Conservation (phyloP, 1,140 invertebrate genomes). For the Danaus plexippus region DNA sequence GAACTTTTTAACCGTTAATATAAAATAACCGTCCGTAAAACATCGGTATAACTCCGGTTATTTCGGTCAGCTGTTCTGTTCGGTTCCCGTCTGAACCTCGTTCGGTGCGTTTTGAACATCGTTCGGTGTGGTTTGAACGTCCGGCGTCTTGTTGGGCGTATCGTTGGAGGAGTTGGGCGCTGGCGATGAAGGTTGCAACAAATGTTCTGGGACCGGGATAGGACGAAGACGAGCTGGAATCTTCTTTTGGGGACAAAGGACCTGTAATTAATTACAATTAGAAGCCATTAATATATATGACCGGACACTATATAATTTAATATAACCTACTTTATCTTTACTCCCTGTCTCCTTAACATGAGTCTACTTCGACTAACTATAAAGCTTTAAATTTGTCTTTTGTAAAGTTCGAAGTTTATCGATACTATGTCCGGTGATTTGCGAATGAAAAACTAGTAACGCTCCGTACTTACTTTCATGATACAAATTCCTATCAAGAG, state of each 20-base stretch:
- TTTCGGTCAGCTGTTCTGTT: conserved; percentile 20
- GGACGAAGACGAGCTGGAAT: conserved; percentile 80
- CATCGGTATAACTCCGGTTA: not conserved
- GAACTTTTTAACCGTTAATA: too few relatives aligned
- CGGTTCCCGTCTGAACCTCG: not conserved
- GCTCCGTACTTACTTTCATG: too few relatives aligned
- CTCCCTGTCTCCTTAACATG: not conserved
- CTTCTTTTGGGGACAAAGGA: conserved; percentile 77
- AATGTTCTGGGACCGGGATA: conserved; percentile 81
- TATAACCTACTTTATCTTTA: too few relatives aligned
- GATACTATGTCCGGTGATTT: too few relatives aligned
- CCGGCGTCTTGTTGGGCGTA: too few relatives aligned
- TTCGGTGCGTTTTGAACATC: conserved; percentile 3
- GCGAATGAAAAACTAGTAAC: too few relatives aligned
- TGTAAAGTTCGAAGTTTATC: too few relatives aligned
- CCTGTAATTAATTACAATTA: conserved; percentile 21
- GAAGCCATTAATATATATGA: too few relatives aligned
- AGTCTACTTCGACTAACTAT: not conserved
- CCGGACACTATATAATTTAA: too few relatives aligned
- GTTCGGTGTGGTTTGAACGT: too few relatives aligned
- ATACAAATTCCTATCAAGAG: too few relatives aligned
- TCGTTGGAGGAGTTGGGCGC: conserved; percentile 8
- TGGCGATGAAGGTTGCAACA: conserved; percentile 74
- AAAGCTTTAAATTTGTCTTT: not conserved
- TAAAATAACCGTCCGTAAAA: conserved; percentile 1